Evolutionary conservation across 2,888 invertebrate species (phyloP), one percentile per base, ranked within the genome.

Genomic region (Drosophila limbata): DNA sequence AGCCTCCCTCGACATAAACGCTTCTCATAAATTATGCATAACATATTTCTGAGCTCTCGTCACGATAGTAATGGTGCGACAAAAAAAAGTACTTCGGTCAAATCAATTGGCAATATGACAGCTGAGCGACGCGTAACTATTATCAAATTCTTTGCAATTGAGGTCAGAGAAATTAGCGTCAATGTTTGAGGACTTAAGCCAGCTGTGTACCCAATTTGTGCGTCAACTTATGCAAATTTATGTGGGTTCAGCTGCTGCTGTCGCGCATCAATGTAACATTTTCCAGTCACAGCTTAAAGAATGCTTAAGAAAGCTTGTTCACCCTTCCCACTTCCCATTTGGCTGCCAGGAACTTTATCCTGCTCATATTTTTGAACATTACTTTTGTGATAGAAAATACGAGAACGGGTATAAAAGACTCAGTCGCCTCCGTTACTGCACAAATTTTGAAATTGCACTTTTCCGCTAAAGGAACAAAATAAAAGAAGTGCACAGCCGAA

Each of bases 391-490:
- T 21, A 28, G 56, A 42, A 67, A 53, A 4, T 11, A 56, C 48
- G 21, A 53, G 6, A 9, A 60, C 45, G 25, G 37, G 37, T 44
- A 65, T 55, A 79, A 81, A 83, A 31, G 63, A 77, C 59, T 45
- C 40, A 35, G 76, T 42, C 64, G 59, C 66, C 68, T 50, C 13
- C 31, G 50, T 64, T 33, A 69, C 55, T 71, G 82, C 79, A 79
- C 88, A 85, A 85, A 83, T 88, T 84, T 81, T 52, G 37, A 78
- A 84, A 84, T 88, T 86, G 84, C 84, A 86, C 83, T 87, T 84
- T 84, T 89, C 84, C 89, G 89, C 65, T 70, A 19, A 33, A 63
- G 76, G 83, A 69, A 47, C 56, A 55, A 68, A 39, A 45, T 59
- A 47, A 15, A 47, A 60, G 31, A 67, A 67, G 35, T 42, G 33